Evolutionary conservation across 1,140 invertebrate genomes (phyloP).

Genomic region (Bombyx mori): ASM3026992v2 NC_085113.1:6893501-6894000

Average conservation of each 20-base stretch:
- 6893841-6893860: conserved; percentile 42
- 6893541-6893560: conserved; percentile 48
- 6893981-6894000: conserved; percentile 52
- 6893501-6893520: conserved; percentile 68
- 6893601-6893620: conserved; percentile 23
- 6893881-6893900: conserved; percentile 25
- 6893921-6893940: conserved; percentile 17
- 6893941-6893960: conserved; percentile 56
- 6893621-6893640: conserved; percentile 9
- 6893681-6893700: neutral
- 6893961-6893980: conserved; percentile 60
- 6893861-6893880: conserved; percentile 50
- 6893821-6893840: conserved; percentile 39
- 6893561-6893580: conserved; percentile 58
- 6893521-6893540: conserved; percentile 49
- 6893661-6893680: conserved; percentile 3
- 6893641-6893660: conserved; percentile 19
- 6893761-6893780: conserved; percentile 40
- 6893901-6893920: conserved; percentile 27
- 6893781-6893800: conserved; percentile 33
- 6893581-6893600: conserved; percentile 54
- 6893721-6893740: conserved; percentile 32
- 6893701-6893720: conserved; percentile 24
- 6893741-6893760: conserved; percentile 41
- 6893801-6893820: conserved; percentile 37